A percentile compares a stretch with the other conserved stretches of the same genome.
These are phyloP conservation scores for Pogonognathellus flavescens DNA, from an alignment of 1,140 invertebrate genomes.

Conservation along the genomic window DNA sequence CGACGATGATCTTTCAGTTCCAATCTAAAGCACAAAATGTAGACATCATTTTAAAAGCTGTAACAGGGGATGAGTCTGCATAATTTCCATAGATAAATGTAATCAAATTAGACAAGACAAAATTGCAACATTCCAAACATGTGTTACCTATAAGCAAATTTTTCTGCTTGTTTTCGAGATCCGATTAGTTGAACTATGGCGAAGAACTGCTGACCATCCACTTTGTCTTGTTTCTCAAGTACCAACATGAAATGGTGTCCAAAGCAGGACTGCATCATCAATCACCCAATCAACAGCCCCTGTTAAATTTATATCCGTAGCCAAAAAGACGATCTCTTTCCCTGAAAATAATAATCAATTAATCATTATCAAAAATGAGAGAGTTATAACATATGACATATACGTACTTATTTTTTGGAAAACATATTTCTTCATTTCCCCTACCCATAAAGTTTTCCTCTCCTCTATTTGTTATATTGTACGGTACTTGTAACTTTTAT, in stretches of 20 bases:
- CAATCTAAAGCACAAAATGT: constrained; percentile 74
- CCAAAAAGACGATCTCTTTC: constrained; percentile 99
- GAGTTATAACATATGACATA: too few species aligned
- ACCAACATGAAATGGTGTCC: constrained; percentile 99
- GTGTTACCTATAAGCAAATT: constrained; percentile 93
- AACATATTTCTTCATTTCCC: too few species aligned
- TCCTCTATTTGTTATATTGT: too few species aligned
- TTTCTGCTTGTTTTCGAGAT: constrained; percentile 98
- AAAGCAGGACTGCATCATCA: constrained; percentile 99
- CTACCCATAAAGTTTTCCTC: too few species aligned
- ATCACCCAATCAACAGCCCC: constrained; percentile 99
- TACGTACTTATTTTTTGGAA: too few species aligned
- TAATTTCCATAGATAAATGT: too few species aligned
- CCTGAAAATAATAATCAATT: constrained; percentile 72
- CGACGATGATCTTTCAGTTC: constrained; percentile 95
- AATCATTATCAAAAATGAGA: constrained; percentile 30
- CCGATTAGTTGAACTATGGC: constrained; percentile 99
- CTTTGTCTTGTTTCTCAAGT: constrained; percentile 99
- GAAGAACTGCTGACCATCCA: constrained; percentile 98
- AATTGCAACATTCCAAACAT: background rate
- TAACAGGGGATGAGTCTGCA: background rate
- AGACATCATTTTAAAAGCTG: background rate
- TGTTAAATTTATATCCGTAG: constrained; percentile 99
- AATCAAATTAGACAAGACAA: background rate
- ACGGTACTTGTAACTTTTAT: too few species aligned